Base-by-base conservation (phyloP, 1,140 invertebrate genomes). In the Drosophila busckii region DNA sequence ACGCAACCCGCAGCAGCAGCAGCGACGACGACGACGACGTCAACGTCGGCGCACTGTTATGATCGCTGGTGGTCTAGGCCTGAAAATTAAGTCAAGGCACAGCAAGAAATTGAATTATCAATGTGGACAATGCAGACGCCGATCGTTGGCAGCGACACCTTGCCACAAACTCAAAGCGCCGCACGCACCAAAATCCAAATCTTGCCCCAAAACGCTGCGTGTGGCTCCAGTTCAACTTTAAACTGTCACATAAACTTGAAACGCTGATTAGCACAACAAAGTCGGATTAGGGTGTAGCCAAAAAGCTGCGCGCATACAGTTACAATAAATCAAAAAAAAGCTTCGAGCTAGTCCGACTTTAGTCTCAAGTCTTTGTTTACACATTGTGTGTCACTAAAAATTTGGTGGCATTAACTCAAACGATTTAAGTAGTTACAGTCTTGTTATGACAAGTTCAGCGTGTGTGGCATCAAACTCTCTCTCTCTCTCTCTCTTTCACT, bases 181-280 rank as follows among this genome's bases (percentile, higher is more conserved):
- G 59, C 71, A 78, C 73, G 37, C 59, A 55, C 20, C 10, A 17
- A 4, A 32, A 26, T 38, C 45, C 38, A 15, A 17, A 49, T 19
- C 20, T 10, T 31, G 8, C 42, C 12, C 46, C 62, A 50, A 17
- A 56, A 23, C 62, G 26, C 67, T 52, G 71, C 54, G 82, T 85
- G 75, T 85, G 82, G 75, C 70, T 64, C n/a, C n/a, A n/a, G n/a
- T n/a, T n/a, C n/a, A 76, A 69, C 66, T 82, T 82, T 82, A 82
- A 82, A 82, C 71, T 75, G 75, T 82, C 75, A 82, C 75, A 82
- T 82, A 82, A 82, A 82, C 69, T 82, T 82, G 76, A 75, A n/a
- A 82, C 65, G 65, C 75, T 82, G 75, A 82, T 82, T 82, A 82
- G 75, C 75, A 82, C 75, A 82, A 82, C 75, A 82, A 82, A 76